These are phyloP conservation scores for Pasiphila rectangulata DNA, from an alignment of 2,888 invertebrate species.

Conservation along the genomic window DNA sequence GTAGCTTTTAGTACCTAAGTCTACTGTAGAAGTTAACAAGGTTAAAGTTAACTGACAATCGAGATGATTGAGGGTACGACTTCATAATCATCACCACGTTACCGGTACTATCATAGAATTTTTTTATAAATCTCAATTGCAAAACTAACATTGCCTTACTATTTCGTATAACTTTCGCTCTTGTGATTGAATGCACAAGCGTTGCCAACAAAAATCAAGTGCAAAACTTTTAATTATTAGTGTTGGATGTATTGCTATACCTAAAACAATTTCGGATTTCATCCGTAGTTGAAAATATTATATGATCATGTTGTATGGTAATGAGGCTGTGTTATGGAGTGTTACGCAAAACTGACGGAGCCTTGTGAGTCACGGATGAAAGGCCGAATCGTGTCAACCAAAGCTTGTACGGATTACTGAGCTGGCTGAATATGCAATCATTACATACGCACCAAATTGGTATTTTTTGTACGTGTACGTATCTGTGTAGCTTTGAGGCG, in stretches of 20 bases:
- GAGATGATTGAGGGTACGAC: slow-evolving; percentile 7
- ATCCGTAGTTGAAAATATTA: slow-evolving; percentile 35
- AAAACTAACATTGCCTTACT: slow-evolving; percentile 1
- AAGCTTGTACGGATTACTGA: slow-evolving; percentile 24
- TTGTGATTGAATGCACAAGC: not conserved
- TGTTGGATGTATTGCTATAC: slow-evolving; percentile 17
- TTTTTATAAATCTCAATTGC: not conserved
- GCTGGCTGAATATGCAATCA: slow-evolving; percentile 22
- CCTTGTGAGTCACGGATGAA: slow-evolving; percentile 40
- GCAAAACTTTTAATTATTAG: slow-evolving; percentile 24
- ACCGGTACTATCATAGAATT: not conserved
- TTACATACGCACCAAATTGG: slow-evolving; percentile 10
- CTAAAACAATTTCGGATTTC: slow-evolving; percentile 19
- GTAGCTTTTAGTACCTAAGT: too few relatives aligned
- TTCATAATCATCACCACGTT: slow-evolving; percentile 15
- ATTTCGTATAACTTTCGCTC: slow-evolving; percentile 2
- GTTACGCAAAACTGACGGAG: slow-evolving; percentile 35
- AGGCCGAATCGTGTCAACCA: slow-evolving; percentile 31
- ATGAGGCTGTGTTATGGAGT: slow-evolving; percentile 36
- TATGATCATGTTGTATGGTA: slow-evolving; percentile 37
- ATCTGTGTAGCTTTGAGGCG: too few relatives aligned
- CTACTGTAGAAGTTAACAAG: too few relatives aligned
- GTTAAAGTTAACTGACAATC: not conserved
- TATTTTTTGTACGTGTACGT: not conserved
- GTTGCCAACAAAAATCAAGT: slow-evolving; percentile 7